A percentile compares a stretch with the other conserved stretches of the same genome.
phyloP scores from a whole-genome alignment of 37 sponge, comb jelly and placozoan genomes.

The Sycon ciliatum region DNA sequence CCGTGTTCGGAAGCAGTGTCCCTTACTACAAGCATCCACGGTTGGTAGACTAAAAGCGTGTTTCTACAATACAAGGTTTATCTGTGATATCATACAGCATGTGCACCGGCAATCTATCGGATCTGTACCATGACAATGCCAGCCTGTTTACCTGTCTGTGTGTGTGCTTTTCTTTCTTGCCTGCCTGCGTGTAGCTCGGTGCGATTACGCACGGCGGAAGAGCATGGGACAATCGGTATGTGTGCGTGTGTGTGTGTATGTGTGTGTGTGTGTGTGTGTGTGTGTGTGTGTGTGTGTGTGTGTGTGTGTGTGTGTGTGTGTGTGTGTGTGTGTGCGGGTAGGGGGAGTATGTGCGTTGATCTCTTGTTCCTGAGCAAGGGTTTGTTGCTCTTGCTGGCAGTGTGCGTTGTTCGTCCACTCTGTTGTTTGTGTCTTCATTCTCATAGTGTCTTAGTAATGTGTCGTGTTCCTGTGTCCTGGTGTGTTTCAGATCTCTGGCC shows the following conservation, averaged over 20 bases:
- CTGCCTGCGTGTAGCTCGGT: background rate
- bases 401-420: background rate
- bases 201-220: slow-evolving; percentile 12
- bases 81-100: too few relatives aligned
- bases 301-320: too few relatives aligned
- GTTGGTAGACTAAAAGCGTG: too few relatives aligned
- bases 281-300: slow-evolving; percentile 16
- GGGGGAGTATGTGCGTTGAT: too few relatives aligned
- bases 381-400: background rate
- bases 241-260: background rate
- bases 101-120: too few relatives aligned
- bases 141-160: slow-evolving; percentile 2
- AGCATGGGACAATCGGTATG: slow-evolving; percentile 56
- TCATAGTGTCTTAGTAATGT: background rate
- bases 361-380: background rate
- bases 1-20: too few relatives aligned
- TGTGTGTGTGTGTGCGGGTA: too few relatives aligned
- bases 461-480: background rate
- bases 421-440: too few relatives aligned
- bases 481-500: too few relatives aligned
- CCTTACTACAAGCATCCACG: too few relatives aligned
- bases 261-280: slow-evolving; percentile 1
- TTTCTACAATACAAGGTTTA: too few relatives aligned
- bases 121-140: too few relatives aligned
- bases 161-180: background rate